A percentile compares a stretch with the other conserved stretches of the same genome.
These are phyloP conservation scores for Apus apus DNA, from an alignment of 2,113 vertebrate species.

Conservation along the genomic window DNA sequence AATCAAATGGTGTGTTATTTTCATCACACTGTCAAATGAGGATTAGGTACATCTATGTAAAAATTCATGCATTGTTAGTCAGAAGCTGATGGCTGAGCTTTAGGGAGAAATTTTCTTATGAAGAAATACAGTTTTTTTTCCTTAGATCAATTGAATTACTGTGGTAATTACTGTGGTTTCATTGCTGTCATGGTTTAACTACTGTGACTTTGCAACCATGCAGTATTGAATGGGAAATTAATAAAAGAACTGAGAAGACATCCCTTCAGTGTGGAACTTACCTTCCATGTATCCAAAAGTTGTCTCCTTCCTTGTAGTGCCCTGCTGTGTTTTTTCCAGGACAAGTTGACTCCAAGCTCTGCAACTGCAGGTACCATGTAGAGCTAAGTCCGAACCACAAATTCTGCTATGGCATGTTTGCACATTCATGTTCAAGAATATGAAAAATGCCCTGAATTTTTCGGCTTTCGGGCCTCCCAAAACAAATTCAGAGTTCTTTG, in stretches of 20 bases:
- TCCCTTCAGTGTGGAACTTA: not conserved
- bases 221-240: not conserved
- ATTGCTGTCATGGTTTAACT: not conserved
- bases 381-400: not conserved
- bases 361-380: not conserved
- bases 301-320: not conserved
- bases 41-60: constrained; percentile 1
- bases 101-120: not conserved
- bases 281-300: not conserved
- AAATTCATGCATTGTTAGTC: constrained; percentile 3
- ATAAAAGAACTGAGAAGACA: not conserved
- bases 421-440: not conserved
- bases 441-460: not conserved
- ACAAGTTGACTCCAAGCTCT: not conserved
- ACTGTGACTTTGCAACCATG: not conserved
- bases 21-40: not conserved
- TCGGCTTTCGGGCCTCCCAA: not conserved
- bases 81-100: not conserved
- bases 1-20: constrained; percentile 10
- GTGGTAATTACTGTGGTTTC: not conserved
- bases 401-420: not conserved
- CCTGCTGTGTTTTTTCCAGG: not conserved
- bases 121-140: not conserved
- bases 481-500: not conserved
- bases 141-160: not conserved